These are phyloP conservation scores for Tokudaia muenninki DNA, from an alignment of 2,797 vertebrate genomes.

Conservation along the genomic window DNA sequence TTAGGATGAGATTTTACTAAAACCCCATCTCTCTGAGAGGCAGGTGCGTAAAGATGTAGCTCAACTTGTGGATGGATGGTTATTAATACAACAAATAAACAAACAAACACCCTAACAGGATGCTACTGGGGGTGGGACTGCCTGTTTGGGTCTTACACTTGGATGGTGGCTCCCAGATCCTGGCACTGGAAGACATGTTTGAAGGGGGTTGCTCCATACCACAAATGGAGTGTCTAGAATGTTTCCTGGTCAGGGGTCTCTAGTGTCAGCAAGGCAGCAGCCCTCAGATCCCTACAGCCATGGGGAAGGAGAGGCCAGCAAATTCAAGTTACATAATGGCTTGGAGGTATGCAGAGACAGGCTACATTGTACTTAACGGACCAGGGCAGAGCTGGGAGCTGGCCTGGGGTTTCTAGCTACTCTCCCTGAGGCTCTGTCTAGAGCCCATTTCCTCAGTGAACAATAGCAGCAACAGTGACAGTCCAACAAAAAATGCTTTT, in stretches of 20 bases:
- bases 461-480: not conserved
- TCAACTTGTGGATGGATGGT: not conserved
- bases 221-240: not conserved
- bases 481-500: not conserved
- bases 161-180: not conserved
- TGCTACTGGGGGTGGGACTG: not conserved
- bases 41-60: not conserved
- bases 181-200: not conserved
- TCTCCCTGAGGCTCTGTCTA: not conserved
- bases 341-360: not conserved
- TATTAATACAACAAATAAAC: not conserved
- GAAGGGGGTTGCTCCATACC: not conserved
- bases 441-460: not conserved
- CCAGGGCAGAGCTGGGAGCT: not conserved
- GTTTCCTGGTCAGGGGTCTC: not conserved
- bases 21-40: not conserved
- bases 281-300: not conserved
- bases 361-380: not conserved
- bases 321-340: not conserved
- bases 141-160: not conserved
- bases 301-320: not conserved
- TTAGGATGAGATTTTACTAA: not conserved
- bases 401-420: not conserved
- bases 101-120: not conserved
- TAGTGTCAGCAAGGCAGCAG: not conserved